Percentiles rank a stretch among this genome's conserved stretches.
These are phyloP conservation scores for Baccha elongata DNA, from an alignment of 2,888 invertebrate genomes.

Conservation along the genomic window DNA sequence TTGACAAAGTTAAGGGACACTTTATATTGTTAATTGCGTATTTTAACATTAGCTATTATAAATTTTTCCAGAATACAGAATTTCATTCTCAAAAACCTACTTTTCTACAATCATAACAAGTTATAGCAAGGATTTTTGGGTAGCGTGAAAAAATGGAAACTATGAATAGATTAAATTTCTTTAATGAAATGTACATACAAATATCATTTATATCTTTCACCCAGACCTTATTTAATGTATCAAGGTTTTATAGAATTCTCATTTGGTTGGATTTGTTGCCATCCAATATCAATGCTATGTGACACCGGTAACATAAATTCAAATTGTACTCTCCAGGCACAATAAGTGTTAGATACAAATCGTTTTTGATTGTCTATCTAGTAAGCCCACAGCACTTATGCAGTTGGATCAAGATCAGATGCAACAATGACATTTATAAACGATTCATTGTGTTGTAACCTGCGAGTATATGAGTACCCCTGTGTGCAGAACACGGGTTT, in stretches of 20 bases:
- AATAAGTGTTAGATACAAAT: conserved; percentile 37
- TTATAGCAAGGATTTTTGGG: no score
- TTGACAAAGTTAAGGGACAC: no score
- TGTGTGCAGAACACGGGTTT: conserved; percentile 6
- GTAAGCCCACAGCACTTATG: background rate
- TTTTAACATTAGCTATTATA: no score
- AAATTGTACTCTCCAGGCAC: conserved; percentile 5
- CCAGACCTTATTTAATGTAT: background rate
- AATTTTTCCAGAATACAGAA: no score
- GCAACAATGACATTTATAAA: conserved; percentile 40
- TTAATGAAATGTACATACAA: no score
- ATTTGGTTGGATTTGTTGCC: background rate
- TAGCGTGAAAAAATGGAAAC: no score
- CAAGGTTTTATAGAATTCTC: background rate
- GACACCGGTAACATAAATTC: conserved; percentile 63
- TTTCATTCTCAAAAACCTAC: no score
- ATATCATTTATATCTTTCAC: no score
- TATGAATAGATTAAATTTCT: no score
- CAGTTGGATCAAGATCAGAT: conserved; percentile 48
- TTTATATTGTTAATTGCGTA: no score
- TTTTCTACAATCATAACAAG: no score
- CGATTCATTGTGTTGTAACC: conserved; percentile 29
- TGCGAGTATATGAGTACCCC: background rate
- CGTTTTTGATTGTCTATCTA: background rate
- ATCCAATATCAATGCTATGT: conserved; percentile 36